These are phyloP conservation scores for Rhinopomastus cyanomelas DNA, from an alignment of 2,113 vertebrate genomes.

Conservation along the genomic window DNA sequence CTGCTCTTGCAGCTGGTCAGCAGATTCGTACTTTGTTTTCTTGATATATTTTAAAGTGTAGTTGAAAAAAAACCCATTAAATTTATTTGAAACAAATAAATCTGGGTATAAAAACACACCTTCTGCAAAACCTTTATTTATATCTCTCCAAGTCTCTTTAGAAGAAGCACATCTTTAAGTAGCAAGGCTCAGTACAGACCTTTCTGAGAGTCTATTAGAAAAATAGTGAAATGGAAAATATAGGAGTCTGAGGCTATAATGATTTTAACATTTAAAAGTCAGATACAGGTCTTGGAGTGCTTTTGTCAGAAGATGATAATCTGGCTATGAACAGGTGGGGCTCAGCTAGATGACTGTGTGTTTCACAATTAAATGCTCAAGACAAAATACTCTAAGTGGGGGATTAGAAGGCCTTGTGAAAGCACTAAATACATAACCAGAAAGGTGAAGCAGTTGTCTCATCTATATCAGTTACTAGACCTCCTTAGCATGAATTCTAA, in stretches of 20 bases:
- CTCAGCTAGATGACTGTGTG: neutral
- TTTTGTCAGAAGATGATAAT: slow-evolving; percentile 2
- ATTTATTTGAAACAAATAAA: neutral
- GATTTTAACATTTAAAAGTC: neutral
- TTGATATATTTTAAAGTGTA: neutral
- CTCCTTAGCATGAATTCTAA: neutral
- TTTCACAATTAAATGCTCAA: neutral
- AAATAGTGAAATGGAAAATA: neutral
- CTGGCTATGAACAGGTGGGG: neutral
- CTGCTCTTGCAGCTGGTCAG: neutral
- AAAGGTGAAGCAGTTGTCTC: neutral
- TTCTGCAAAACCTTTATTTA: neutral
- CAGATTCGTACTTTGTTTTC: neutral
- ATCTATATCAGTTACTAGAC: neutral
- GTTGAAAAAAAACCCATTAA: neutral
- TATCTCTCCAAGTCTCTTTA: neutral
- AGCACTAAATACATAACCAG: neutral
- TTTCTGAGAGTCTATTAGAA: neutral
- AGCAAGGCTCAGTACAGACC: neutral
- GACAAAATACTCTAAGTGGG: neutral
- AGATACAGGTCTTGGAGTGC: neutral
- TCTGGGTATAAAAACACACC: neutral
- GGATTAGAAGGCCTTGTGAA: neutral
- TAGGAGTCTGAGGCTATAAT: neutral
- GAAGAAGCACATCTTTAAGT: neutral